phyloP scores from a whole-genome alignment of 2,797 vertebrate genomes.

The Diplodus sargus region DNA sequence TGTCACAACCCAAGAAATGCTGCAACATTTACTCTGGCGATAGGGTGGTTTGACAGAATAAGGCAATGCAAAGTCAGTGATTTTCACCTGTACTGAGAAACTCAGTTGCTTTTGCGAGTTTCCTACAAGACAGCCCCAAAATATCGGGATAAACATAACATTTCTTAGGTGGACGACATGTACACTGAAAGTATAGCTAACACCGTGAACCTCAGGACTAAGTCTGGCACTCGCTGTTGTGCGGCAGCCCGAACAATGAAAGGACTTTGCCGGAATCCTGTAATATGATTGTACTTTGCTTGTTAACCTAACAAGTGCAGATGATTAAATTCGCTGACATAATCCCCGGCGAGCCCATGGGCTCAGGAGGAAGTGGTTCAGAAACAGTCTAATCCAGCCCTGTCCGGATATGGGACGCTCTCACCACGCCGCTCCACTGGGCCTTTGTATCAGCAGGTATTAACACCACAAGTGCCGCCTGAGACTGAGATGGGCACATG shows the following conservation, averaged over 20 bases:
- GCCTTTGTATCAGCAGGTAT: constrained; percentile 83
- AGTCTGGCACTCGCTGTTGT: constrained; percentile 17
- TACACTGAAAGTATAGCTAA: neutral
- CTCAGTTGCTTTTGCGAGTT: neutral
- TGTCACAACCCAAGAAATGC: too few species aligned
- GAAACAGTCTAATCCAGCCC: constrained; percentile 83
- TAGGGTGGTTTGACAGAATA: too few species aligned
- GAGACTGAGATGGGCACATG: constrained; percentile 69
- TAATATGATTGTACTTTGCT: constrained; percentile 79
- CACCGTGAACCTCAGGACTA: neutral
- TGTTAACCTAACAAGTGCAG: constrained; percentile 85
- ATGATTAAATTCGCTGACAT: constrained; percentile 83
- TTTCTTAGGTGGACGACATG: neutral
- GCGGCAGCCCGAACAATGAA: constrained; percentile 50
- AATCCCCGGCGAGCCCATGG: constrained; percentile 80
- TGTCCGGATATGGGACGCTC: constrained; percentile 79
- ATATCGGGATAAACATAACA: neutral
- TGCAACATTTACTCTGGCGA: too few species aligned
- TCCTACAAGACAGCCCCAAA: neutral
- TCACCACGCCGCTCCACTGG: constrained; percentile 73
- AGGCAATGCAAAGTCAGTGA: too few species aligned
- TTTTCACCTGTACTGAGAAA: neutral
- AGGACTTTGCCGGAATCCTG: constrained; percentile 42
- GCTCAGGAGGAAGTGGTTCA: constrained; percentile 81
- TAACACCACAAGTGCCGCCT: constrained; percentile 79